Percentiles rank a stretch among this genome's conserved stretches.
phyloP scores from a whole-genome alignment of 92 coral and sea anemone genomes.

The Pocillopora grandis region DNA sequence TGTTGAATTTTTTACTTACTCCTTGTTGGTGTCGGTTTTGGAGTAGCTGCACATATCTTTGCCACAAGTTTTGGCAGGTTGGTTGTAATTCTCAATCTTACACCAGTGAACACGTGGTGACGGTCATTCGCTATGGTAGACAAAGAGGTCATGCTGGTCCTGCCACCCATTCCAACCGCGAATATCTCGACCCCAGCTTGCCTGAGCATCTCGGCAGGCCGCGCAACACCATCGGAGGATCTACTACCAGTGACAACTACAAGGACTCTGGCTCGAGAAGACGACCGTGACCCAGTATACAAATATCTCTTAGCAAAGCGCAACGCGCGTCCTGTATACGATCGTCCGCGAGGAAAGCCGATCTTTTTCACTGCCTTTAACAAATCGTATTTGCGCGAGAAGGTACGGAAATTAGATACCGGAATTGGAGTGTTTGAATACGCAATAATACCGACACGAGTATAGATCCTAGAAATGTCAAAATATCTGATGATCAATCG shows the following conservation, averaged over 20 bases:
- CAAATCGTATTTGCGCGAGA: slow-evolving; percentile 34
- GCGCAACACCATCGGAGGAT: slow-evolving; percentile 63
- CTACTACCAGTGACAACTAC: slow-evolving; percentile 70
- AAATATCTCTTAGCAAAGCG: slow-evolving; percentile 39
- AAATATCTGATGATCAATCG: slow-evolving; percentile 59
- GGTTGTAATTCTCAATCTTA: slow-evolving; percentile 14
- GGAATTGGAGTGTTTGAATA: slow-evolving; percentile 49
- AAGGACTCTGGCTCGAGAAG: slow-evolving; percentile 56
- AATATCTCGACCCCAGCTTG: slow-evolving; percentile 70
- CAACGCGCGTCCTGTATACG: slow-evolving; percentile 65
- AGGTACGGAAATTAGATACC: slow-evolving; percentile 42
- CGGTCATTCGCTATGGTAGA: slow-evolving; percentile 61
- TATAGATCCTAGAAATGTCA: slow-evolving; percentile 42
- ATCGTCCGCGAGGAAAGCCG: slow-evolving; percentile 50
- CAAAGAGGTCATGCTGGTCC: slow-evolving; percentile 42
- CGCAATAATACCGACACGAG: slow-evolving; percentile 64
- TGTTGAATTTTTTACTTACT: not conserved
- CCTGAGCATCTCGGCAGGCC: slow-evolving; percentile 65
- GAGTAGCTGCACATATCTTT: slow-evolving; percentile 48
- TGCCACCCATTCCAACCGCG: slow-evolving; percentile 61
- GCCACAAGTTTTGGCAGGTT: slow-evolving; percentile 35
- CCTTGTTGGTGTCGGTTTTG: slow-evolving; percentile 43
- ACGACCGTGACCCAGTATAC: slow-evolving; percentile 41
- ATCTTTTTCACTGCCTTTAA: slow-evolving; percentile 42
- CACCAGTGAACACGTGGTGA: slow-evolving; percentile 54